phyloP scores from a whole-genome alignment of 2,888 invertebrate genomes.

The Cynaeus angustus region DNA sequence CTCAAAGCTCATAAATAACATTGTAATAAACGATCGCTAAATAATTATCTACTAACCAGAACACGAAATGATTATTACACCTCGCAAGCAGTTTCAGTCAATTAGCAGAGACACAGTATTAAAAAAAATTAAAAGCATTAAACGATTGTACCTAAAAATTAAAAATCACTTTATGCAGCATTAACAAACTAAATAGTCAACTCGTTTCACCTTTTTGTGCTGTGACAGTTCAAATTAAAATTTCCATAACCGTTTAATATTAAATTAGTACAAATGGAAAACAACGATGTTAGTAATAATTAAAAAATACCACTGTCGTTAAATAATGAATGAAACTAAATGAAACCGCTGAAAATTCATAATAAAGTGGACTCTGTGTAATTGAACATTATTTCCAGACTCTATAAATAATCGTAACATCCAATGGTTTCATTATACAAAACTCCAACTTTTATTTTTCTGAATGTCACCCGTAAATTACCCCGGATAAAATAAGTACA shows the following conservation, averaged over 20 bases:
- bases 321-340: not conserved
- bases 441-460: constrained; percentile 21
- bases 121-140: no score
- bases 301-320: not conserved
- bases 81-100: not conserved
- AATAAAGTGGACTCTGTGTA: not conserved
- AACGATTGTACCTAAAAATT: no score
- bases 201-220: no score
- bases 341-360: not conserved
- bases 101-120: no score
- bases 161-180: no score
- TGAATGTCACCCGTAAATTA: constrained; percentile 29
- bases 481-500: constrained; percentile 25
- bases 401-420: constrained; percentile 28
- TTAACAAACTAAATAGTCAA: no score
- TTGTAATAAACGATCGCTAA: constrained; percentile 4
- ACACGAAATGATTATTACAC: not conserved
- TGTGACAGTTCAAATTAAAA: no score
- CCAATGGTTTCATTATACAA: constrained; percentile 29
- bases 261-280: not conserved
- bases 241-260: not conserved
- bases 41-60: not conserved
- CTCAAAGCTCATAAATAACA: constrained; percentile 22
- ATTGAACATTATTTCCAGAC: constrained; percentile 15
- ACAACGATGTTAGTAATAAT: not conserved